phyloP scores from a whole-genome alignment of 2,888 invertebrate species.

The Morinoia aosen region DNA sequence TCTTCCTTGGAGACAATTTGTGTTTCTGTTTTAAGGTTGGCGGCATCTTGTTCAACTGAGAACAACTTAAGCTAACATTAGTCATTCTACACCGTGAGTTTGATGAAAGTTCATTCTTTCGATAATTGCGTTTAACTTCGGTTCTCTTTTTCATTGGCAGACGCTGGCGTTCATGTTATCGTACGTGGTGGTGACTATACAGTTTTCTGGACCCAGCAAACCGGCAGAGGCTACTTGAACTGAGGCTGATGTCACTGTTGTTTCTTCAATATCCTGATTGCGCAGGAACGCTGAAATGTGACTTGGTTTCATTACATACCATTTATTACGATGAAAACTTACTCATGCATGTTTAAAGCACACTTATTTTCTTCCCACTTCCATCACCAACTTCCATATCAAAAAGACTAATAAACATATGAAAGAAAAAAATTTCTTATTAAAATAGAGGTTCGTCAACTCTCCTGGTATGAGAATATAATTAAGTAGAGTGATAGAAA shows the following conservation, averaged over 20 bases:
- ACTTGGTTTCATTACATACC: background rate
- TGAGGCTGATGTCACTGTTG: background rate
- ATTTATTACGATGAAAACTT: background rate
- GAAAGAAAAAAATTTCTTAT: background rate
- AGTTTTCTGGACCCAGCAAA: background rate
- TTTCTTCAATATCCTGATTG: background rate
- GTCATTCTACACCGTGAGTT: background rate
- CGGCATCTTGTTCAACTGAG: background rate
- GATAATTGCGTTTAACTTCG: background rate
- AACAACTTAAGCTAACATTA: background rate
- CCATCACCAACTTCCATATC: background rate
- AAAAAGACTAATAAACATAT: no score
- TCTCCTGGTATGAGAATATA: background rate
- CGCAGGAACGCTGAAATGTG: background rate
- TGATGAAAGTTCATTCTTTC: background rate
- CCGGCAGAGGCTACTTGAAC: background rate
- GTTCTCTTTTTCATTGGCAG: background rate
- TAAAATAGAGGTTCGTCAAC: background rate
- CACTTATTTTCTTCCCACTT: no score
- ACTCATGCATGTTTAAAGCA: background rate
- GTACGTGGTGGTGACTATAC: background rate
- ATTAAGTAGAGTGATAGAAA: no score
- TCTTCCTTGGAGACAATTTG: background rate
- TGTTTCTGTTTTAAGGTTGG: background rate
- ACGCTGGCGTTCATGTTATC: constrained; percentile 32